Evolutionary conservation across 1,140 invertebrate genomes (phyloP).

Genomic region (Cydia pomonella): DNA sequence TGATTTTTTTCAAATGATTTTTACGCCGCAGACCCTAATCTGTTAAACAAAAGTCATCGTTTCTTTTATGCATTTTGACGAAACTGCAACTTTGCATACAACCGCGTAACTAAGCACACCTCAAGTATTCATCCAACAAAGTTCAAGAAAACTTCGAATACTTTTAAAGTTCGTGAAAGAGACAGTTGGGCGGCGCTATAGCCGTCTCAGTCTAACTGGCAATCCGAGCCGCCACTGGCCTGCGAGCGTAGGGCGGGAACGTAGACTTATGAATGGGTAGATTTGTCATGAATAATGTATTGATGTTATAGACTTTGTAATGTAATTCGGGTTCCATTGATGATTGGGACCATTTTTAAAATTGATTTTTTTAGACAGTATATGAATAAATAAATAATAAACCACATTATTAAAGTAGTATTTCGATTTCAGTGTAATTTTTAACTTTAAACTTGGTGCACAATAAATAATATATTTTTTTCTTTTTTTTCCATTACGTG

Average conservation of each 20-base stretch:
- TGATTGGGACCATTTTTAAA: neutral
- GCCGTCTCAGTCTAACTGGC: conserved; percentile 47
- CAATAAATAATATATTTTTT: too few species aligned
- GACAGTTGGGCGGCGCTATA: conserved; percentile 37
- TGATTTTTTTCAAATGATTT: too few species aligned
- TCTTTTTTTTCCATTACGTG: too few species aligned
- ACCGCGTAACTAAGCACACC: neutral
- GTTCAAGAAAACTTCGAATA: conserved; percentile 14
- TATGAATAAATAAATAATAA: too few species aligned
- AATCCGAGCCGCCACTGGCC: conserved; percentile 60
- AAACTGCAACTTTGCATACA: neutral
- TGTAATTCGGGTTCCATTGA: neutral
- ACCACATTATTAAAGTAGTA: too few species aligned
- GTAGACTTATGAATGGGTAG: conserved; percentile 42
- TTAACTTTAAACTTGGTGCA: too few species aligned
- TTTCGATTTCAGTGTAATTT: too few species aligned
- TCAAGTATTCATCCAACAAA: conserved; percentile 9
- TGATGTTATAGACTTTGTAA: neutral
- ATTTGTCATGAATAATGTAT: conserved; percentile 31
- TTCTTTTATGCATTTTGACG: neutral
- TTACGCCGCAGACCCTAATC: too few species aligned
- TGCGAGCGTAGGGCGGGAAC: conserved; percentile 46
- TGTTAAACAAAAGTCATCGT: too few species aligned
- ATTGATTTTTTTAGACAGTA: neutral
- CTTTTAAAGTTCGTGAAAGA: conserved; percentile 45